Conservation (phyloP, 2,888 invertebrate genomes). For the Mesopsocus fuscifrons region DNA sequence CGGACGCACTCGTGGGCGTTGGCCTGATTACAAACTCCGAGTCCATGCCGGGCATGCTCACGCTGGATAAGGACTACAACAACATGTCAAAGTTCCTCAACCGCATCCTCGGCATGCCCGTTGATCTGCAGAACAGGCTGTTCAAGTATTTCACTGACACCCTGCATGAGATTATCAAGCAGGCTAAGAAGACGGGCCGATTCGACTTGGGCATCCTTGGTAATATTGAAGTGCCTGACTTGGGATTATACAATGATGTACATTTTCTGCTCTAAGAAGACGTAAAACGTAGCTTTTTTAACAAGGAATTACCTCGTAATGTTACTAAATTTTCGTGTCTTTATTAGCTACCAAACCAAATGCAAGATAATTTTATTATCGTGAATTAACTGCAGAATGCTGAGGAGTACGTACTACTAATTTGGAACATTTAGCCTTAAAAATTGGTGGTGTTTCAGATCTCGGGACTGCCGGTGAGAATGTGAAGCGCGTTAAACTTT, state of each 20-base stretch:
- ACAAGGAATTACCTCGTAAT: no score
- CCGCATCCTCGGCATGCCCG: slow-evolving; percentile 91
- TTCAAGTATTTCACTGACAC: slow-evolving; percentile 98
- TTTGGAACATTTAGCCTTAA: no score
- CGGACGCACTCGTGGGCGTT: slow-evolving; percentile 85
- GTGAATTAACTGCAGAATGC: no score
- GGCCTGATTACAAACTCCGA: slow-evolving; percentile 83
- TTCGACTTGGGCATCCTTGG: slow-evolving; percentile 84
- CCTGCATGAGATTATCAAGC: slow-evolving; percentile 71
- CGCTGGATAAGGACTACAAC: slow-evolving; percentile 83
- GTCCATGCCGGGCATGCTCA: slow-evolving; percentile 54
- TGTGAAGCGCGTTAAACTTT: slow-evolving; percentile 63
- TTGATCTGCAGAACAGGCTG: slow-evolving; percentile 86
- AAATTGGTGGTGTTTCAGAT: slow-evolving; percentile 43
- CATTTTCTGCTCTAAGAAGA: no score
- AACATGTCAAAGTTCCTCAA: slow-evolving; percentile 98
- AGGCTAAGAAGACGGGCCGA: slow-evolving; percentile 83
- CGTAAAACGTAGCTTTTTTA: no score
- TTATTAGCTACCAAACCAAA: no score
- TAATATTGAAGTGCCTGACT: no score
- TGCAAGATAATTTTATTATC: no score
- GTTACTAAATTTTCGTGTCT: no score
- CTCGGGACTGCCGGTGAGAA: slow-evolving; percentile 84
- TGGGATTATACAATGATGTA: no score
- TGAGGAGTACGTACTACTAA: no score